Evolutionary conservation across 1,140 invertebrate genomes (phyloP).

Genomic region (Drosophila elegans): DNA sequence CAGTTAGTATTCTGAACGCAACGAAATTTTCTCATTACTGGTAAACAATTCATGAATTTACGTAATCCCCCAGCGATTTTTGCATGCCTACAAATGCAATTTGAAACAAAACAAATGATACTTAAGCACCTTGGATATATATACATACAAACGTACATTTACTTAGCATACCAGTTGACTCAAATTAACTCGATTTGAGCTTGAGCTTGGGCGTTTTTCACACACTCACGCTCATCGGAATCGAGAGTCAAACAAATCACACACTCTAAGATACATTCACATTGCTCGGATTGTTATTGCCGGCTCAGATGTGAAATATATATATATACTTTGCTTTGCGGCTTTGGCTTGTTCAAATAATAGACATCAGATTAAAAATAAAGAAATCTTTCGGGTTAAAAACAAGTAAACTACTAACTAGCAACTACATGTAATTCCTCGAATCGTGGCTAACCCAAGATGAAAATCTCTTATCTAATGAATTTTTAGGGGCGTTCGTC

Average conservation of each 20-base stretch:
- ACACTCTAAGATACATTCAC: slow-evolving; percentile 75
- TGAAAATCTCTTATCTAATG: slow-evolving; percentile 49
- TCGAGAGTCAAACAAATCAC: slow-evolving; percentile 39
- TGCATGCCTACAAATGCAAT: slow-evolving; percentile 17
- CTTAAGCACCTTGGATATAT: slow-evolving; percentile 13
- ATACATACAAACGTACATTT: neutral
- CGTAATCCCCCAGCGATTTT: slow-evolving; percentile 31
- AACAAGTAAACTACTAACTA: slow-evolving; percentile 7
- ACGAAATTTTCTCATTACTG: slow-evolving; percentile 20
- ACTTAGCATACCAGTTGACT: slow-evolving; percentile 45
- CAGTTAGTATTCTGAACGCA: slow-evolving; percentile 21
- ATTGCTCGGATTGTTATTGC: slow-evolving; percentile 41
- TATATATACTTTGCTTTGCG: slow-evolving; percentile 19
- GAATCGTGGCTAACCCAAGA: slow-evolving; percentile 35
- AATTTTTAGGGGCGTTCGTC: slow-evolving; percentile 27
- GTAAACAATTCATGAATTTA: slow-evolving; percentile 27
- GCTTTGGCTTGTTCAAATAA: slow-evolving; percentile 26
- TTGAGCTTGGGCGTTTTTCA: slow-evolving; percentile 73
- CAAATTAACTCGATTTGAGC: slow-evolving; percentile 52
- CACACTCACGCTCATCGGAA: slow-evolving; percentile 52
- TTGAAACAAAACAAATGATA: slow-evolving; percentile 27
- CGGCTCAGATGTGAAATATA: slow-evolving; percentile 20
- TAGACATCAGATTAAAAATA: slow-evolving; percentile 19
- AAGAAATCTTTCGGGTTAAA: slow-evolving; percentile 21
- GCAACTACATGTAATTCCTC: slow-evolving; percentile 31